Conservation (phyloP, 2,113 vertebrate genomes). For the Notiomystis cincta region DNA sequence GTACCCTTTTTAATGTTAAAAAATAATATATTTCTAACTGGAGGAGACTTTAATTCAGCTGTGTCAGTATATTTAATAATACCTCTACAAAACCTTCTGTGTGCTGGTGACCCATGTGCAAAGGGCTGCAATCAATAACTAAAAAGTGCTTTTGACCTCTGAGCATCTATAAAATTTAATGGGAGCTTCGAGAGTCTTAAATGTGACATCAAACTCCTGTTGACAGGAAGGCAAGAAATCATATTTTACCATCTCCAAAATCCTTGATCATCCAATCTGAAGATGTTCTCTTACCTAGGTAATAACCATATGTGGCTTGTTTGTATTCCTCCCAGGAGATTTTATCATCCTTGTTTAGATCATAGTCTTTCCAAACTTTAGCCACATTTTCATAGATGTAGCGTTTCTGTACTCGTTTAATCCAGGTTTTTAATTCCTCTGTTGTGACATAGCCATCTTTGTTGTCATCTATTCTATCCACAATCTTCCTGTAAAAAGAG, state of each 20-base stretch:
- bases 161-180: background rate
- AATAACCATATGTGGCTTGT: conserved; percentile 95
- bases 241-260: background rate
- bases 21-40: background rate
- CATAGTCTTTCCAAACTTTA: conserved; percentile 96
- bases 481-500: conserved; percentile 84
- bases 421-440: conserved; percentile 91
- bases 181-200: background rate
- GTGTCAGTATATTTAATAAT: background rate
- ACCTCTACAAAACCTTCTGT: background rate
- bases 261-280: background rate
- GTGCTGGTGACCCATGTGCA: background rate
- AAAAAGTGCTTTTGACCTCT: background rate
- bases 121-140: background rate
- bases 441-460: conserved; percentile 84
- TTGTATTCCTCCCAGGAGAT: conserved; percentile 99
- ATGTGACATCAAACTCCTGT: background rate
- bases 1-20: background rate
- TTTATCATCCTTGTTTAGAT: conserved; percentile 91
- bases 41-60: background rate
- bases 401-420: conserved; percentile 95
- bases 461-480: conserved; percentile 87
- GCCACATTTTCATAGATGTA: conserved; percentile 96
- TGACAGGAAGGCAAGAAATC: background rate
- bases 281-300: conserved; percentile 80